A percentile compares a stretch with the other conserved stretches of the same genome.
phyloP scores from a whole-genome alignment of 2,113 vertebrate species.

The Sclerurus mexicanus region DNA sequence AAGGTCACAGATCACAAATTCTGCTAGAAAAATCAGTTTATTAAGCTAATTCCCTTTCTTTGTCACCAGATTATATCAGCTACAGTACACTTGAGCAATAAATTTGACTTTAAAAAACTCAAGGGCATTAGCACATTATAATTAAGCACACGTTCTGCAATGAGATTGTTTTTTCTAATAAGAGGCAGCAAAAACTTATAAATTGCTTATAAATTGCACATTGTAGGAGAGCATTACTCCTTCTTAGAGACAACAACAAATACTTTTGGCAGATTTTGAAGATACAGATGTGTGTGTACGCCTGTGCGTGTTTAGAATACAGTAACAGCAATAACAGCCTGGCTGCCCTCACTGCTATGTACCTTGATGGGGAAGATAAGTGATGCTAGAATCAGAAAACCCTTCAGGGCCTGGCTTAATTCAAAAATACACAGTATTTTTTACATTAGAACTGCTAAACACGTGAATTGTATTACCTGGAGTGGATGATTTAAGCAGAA shows the following conservation, averaged over 20 bases:
- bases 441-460: background rate
- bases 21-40: conserved; percentile 3
- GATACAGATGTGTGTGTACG: background rate
- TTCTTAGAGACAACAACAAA: conserved; percentile 34
- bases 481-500: background rate
- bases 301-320: conserved; percentile 12
- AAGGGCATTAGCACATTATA: conserved; percentile 29
- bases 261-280: conserved; percentile 37
- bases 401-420: background rate
- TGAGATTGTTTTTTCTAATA: conserved; percentile 18
- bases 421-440: conserved; percentile 16
- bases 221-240: background rate
- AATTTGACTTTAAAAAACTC: conserved; percentile 38
- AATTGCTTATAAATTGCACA: background rate
- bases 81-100: conserved; percentile 7
- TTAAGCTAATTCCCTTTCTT: conserved; percentile 22
- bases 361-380: conserved; percentile 33
- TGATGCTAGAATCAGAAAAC: conserved; percentile 33
- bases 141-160: conserved; percentile 40
- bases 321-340: conserved; percentile 28
- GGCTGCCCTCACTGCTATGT: background rate
- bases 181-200: conserved; percentile 16
- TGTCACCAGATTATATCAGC: conserved; percentile 19
- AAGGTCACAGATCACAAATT: conserved; percentile 39
- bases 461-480: background rate